phyloP scores from a whole-genome alignment of 2,113 vertebrate genomes.

The Nerophis lumbriciformis region DNA sequence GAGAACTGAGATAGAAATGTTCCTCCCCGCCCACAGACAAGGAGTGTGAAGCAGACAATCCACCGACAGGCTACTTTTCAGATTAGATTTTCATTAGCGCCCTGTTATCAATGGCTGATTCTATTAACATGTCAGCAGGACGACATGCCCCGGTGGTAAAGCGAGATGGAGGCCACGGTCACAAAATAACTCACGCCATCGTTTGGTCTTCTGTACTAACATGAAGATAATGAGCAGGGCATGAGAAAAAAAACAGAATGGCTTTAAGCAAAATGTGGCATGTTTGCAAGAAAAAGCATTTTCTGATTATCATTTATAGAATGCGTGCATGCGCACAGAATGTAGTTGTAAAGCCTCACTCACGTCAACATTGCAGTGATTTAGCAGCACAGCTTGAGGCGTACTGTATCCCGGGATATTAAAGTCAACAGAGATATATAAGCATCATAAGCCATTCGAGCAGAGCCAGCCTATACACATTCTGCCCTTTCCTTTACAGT shows the following conservation, averaged over 20 bases:
- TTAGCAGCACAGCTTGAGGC: slow-evolving; percentile 62
- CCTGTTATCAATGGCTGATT: slow-evolving; percentile 62
- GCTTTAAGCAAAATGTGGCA: slow-evolving; percentile 18
- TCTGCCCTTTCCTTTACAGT: slow-evolving; percentile 19
- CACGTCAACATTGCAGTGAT: slow-evolving; percentile 48
- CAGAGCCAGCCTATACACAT: slow-evolving; percentile 40
- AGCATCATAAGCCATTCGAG: slow-evolving; percentile 59
- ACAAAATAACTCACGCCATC: slow-evolving; percentile 18
- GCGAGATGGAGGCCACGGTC: slow-evolving; percentile 18
- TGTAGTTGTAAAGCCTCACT: slow-evolving; percentile 37
- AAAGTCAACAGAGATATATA: slow-evolving; percentile 66
- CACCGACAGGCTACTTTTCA: slow-evolving; percentile 39
- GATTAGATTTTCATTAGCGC: slow-evolving; percentile 65
- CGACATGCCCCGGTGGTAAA: slow-evolving; percentile 44
- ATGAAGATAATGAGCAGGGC: slow-evolving; percentile 45
- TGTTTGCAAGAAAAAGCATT: slow-evolving; percentile 11
- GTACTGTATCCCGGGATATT: slow-evolving; percentile 49
- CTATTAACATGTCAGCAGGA: slow-evolving; percentile 58
- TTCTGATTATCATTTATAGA: slow-evolving; percentile 23
- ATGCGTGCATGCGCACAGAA: slow-evolving; percentile 30
- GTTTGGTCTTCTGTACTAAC: slow-evolving; percentile 44
- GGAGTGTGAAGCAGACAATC: slow-evolving; percentile 29
- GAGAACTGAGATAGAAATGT: slow-evolving; percentile 27
- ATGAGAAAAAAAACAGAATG: slow-evolving; percentile 20
- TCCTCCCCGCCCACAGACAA: slow-evolving; percentile 10